Percentiles rank a stretch among this genome's conserved stretches.
These are phyloP conservation scores for Colletes latitarsis DNA, from an alignment of 1,140 invertebrate species.

Conservation along the genomic window DNA sequence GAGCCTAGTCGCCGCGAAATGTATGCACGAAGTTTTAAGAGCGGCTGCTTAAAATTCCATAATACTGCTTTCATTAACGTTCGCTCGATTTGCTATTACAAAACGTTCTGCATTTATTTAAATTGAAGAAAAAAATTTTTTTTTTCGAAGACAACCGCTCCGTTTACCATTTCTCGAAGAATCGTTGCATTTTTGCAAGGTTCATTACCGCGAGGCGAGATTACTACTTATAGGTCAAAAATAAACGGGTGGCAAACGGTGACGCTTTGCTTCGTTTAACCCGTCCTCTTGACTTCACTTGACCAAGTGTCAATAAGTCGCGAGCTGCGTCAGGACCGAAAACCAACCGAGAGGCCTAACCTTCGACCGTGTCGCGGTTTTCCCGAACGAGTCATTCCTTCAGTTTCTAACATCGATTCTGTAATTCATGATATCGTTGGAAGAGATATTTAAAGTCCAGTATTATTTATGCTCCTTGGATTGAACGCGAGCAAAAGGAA, in stretches of 20 bases:
- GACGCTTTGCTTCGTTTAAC: constrained; percentile 68
- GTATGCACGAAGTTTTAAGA: constrained; percentile 24
- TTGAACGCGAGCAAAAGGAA: too few species aligned
- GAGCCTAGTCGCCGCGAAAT: constrained; percentile 42
- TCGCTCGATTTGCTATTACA: background rate
- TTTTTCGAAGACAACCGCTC: too few species aligned
- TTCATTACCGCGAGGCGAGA: constrained; percentile 9
- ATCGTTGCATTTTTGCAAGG: background rate
- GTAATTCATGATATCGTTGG: too few species aligned
- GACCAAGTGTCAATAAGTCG: constrained; percentile 77
- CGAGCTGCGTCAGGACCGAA: constrained; percentile 49
- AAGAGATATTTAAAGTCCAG: too few species aligned
- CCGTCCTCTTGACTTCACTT: constrained; percentile 76
- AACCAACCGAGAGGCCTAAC: constrained; percentile 31
- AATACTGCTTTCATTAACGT: background rate
- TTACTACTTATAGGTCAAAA: constrained; percentile 47
- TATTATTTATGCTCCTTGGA: too few species aligned
- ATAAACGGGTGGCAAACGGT: constrained; percentile 42
- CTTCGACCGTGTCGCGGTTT: constrained; percentile 20
- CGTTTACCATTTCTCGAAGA: too few species aligned
- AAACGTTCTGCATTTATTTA: background rate
- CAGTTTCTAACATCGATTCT: too few species aligned
- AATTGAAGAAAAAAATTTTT: too few species aligned
- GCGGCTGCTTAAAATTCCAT: constrained; percentile 9
- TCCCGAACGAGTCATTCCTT: background rate